These are phyloP conservation scores for Mus pahari DNA, from an alignment of 2,113 vertebrate genomes.

Conservation along the genomic window DNA sequence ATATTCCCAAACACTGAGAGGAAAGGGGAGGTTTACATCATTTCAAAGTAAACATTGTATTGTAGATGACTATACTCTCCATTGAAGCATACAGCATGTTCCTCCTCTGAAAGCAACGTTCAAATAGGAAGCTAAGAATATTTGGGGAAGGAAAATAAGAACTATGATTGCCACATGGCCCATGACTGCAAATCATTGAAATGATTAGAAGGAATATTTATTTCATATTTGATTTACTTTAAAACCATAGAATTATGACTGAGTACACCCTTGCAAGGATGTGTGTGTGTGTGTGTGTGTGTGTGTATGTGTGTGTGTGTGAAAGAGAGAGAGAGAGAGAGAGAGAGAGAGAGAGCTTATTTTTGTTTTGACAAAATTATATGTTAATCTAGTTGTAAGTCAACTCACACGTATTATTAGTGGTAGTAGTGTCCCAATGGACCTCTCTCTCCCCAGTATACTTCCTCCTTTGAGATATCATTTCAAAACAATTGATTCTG, in stretches of 20 bases:
- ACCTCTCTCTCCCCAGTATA: background rate
- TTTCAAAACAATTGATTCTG: slow-evolving; percentile 22
- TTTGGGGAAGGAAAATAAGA: background rate
- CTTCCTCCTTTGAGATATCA: background rate
- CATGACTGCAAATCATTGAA: background rate
- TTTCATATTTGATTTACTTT: slow-evolving; percentile 19
- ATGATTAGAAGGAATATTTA: slow-evolving; percentile 28
- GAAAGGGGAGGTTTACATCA: slow-evolving; percentile 13
- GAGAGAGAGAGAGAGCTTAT: background rate
- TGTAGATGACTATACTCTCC: background rate
- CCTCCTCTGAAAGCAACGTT: background rate
- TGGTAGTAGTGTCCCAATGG: background rate
- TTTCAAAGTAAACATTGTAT: background rate
- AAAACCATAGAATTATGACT: background rate
- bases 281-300: background rate
- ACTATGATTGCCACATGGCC: background rate
- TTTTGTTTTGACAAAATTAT: slow-evolving; percentile 34
- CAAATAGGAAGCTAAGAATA: background rate
- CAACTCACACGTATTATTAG: background rate
- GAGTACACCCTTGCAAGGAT: background rate
- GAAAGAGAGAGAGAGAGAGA: no score
- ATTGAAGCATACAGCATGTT: background rate
- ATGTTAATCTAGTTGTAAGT: slow-evolving; percentile 16
- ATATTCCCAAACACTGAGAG: background rate
- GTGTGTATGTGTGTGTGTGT: background rate